Conservation (phyloP, 2,797 vertebrate species). For the Tadarida brasiliensis region DNA sequence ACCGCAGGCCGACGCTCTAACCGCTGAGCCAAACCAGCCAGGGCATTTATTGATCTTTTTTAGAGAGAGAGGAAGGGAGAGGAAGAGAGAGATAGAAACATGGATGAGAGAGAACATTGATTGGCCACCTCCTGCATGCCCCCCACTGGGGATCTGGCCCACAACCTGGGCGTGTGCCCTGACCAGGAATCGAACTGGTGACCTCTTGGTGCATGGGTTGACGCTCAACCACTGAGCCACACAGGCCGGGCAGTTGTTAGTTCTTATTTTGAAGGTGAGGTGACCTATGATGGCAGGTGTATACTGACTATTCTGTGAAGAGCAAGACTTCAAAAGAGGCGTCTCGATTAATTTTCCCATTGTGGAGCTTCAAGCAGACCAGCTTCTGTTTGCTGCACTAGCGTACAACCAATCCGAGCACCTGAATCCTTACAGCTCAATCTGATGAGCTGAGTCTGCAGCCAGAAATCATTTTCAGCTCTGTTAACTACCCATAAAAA, state of each 20-base stretch:
- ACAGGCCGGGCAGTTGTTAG: background rate
- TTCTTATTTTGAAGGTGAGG: slow-evolving; percentile 47
- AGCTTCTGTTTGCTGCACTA: background rate
- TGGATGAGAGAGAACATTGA: no score
- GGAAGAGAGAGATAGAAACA: no score
- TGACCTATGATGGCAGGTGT: background rate
- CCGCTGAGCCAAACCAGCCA: no score
- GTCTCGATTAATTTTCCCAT: background rate
- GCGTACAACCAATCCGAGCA: background rate
- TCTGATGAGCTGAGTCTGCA: background rate
- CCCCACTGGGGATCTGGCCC: no score
- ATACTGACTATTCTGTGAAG: background rate
- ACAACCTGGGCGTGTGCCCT: no score
- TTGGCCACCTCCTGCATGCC: no score
- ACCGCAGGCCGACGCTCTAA: no score
- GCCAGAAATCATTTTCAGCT: slow-evolving; percentile 26
- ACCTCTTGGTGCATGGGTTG: no score
- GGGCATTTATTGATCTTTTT: no score
- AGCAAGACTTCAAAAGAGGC: slow-evolving; percentile 43
- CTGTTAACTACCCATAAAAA: slow-evolving; percentile 31
- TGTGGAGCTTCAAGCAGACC: background rate
- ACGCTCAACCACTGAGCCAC: no score
- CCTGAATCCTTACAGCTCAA: background rate
- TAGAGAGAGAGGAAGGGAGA: no score
- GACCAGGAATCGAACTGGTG: no score